phyloP scores from a whole-genome alignment of 2,113 vertebrate genomes.

The Shinisaurus crocodilurus region DNA sequence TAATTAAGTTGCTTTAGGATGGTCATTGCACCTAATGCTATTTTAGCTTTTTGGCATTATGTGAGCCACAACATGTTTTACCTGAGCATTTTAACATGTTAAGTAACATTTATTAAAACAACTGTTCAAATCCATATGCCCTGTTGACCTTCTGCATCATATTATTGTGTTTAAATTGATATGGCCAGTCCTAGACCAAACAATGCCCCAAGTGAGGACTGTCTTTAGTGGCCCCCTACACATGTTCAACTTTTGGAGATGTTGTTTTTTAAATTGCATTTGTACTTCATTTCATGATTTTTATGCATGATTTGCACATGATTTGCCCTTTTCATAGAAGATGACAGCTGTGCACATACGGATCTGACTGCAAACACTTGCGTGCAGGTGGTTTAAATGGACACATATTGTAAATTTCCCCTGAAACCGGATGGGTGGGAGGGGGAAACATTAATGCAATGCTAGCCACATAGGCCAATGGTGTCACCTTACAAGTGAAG shows the following conservation, averaged over 20 bases:
- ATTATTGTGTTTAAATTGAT: background rate
- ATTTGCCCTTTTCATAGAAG: background rate
- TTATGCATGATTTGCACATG: background rate
- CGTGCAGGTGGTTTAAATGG: background rate
- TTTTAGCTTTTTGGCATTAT: background rate
- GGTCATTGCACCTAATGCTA: background rate
- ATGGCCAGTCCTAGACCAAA: background rate
- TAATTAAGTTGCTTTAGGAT: background rate
- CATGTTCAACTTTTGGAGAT: background rate
- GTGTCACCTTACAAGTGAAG: background rate
- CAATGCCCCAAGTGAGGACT: background rate
- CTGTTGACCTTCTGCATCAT: background rate
- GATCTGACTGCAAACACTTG: background rate
- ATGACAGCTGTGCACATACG: background rate
- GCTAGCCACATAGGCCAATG: background rate
- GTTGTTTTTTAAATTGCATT: background rate
- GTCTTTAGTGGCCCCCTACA: background rate
- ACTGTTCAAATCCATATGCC: too few relatives aligned
- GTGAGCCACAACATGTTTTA: background rate
- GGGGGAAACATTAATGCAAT: background rate
- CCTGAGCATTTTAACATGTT: background rate
- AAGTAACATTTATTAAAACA: background rate
- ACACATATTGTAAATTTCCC: background rate
- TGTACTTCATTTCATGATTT: background rate
- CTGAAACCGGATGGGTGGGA: background rate